Conservation (phyloP, 1,140 invertebrate genomes). For the Physella acuta region DNA sequence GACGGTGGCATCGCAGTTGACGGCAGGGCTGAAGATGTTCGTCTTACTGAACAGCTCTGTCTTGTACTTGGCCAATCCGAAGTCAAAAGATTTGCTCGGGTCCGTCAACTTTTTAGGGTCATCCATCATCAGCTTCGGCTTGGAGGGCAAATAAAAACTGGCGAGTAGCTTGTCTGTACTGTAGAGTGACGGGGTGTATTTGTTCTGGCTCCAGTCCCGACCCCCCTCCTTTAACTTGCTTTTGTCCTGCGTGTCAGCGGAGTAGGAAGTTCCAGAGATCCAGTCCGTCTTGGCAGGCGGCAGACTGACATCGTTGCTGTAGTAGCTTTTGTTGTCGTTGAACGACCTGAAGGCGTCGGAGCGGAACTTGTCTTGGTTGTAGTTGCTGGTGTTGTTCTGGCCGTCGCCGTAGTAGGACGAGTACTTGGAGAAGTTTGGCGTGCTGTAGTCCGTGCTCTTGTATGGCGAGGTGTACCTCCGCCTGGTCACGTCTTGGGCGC, state of each 20-base stretch:
- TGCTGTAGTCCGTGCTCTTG: neutral
- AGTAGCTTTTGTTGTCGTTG: neutral
- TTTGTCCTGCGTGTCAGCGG: neutral
- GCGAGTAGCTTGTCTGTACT: neutral
- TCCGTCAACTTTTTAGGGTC: neutral
- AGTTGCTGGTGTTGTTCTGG: neutral
- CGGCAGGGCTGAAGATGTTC: neutral
- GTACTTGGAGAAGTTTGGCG: neutral
- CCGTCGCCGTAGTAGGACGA: neutral
- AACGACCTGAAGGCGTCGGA: neutral
- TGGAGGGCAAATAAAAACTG: no score
- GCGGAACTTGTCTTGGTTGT: neutral
- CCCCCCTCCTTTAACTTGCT: neutral
- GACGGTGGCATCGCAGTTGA: neutral
- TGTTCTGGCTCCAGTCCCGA: neutral
- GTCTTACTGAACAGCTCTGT: neutral
- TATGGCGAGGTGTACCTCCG: neutral
- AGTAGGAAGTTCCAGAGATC: neutral
- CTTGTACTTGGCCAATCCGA: neutral
- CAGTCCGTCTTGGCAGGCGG: no score
- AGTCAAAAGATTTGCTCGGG: neutral
- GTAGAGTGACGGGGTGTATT: neutral
- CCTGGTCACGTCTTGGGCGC: neutral
- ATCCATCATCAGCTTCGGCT: no score
- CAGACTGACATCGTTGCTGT: neutral